phyloP scores from a whole-genome alignment of 1,140 invertebrate genomes.

The Euglossa dilemma region DNA sequence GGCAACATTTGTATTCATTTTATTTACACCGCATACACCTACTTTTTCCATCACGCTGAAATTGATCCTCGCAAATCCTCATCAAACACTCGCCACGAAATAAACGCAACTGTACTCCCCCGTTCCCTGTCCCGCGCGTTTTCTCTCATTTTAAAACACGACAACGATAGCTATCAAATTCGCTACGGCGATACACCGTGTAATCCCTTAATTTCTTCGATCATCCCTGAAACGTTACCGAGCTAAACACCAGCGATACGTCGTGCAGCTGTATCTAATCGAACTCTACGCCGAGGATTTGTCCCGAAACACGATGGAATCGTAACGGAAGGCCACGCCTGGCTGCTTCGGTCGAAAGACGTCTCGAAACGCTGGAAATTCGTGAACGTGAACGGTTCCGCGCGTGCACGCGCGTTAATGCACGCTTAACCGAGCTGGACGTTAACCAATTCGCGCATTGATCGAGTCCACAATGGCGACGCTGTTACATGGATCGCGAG shows the following conservation, averaged over 20 bases:
- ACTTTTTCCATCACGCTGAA: not conserved
- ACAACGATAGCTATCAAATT: too few relatives aligned
- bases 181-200: too few relatives aligned
- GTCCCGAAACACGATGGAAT: not conserved
- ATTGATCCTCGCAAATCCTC: not conserved
- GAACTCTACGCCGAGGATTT: not conserved
- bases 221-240: too few relatives aligned
- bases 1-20: not conserved
- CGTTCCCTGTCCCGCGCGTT: too few relatives aligned
- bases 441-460: conserved; percentile 75
- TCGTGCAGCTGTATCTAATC: too few relatives aligned
- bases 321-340: not conserved
- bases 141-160: too few relatives aligned
- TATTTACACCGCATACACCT: not conserved
- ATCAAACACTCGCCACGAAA: not conserved
- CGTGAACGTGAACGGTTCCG: conserved; percentile 26
- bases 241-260: too few relatives aligned
- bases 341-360: not conserved
- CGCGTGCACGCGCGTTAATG: conserved; percentile 35
- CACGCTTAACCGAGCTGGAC: conserved; percentile 52
- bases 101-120: not conserved
- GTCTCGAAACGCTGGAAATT: conserved; percentile 17
- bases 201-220: too few relatives aligned
- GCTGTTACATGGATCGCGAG: conserved; percentile 54
- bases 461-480: conserved; percentile 68